Evolutionary conservation across 2,113 vertebrate genomes (phyloP), one percentile per base, ranked within the genome.

Genomic region (Erythrolamprus reginae): DNA sequence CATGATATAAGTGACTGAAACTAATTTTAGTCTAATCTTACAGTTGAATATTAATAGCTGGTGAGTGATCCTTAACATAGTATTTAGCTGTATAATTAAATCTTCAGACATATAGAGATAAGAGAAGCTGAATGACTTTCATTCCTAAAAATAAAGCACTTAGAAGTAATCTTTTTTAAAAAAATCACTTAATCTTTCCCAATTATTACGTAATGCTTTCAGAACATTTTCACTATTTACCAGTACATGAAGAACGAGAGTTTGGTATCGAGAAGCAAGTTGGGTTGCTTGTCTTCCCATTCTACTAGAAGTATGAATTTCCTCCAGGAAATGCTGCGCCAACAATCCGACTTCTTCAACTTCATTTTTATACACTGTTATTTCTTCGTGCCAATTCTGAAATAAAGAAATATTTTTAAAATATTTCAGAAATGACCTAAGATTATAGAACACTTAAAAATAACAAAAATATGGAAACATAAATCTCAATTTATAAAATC

Each of bases 301-400:
- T 21, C 96, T 95, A 94, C 98, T 98, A 90, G 97, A 97, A 93
- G 98, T 97, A 48, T 98, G 98, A 92, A 96, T 98, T 95, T 99
- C 98, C 26, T 99, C 98, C 91, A 99, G 95, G 88, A 99, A 97
- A 96, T 99, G 98, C 96, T 99, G 98, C 3, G 98, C 98, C 88
- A 99, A 94, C 7, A 97, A 91, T 0, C 98, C 98, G 55, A 99
- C 98, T 26, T 98, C 98, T 86, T 99, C 99, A 3, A 99, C 98
- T 88, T 99, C 98, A 42, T 97, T 97, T 96, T 98, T 98, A 90
- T 98, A 97, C 0, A 97, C 0, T 7, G 96, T 92, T 87, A 98
- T 96, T 33, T 98, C 98, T 90, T 98, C 98, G 7, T 98, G 98
- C 97, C 98, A 98, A 10, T 97, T 98, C 99, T 99, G 94, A 24